These are phyloP conservation scores for Latrodectus hesperus DNA, from an alignment of 2,888 invertebrate genomes.

Conservation along the genomic window DNA sequence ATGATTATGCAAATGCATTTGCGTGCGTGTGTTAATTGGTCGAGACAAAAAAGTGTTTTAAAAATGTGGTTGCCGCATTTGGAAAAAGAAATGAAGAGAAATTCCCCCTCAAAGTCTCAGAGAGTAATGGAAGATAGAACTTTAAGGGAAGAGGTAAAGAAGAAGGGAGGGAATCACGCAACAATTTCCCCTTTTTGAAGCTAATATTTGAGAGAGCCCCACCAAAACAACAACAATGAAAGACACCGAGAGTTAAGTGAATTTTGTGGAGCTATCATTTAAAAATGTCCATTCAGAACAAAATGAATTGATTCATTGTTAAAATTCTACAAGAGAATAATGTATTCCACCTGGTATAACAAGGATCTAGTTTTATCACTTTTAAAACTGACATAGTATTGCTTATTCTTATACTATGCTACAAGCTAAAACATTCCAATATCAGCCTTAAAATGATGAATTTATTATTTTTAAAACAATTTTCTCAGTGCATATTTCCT, in stretches of 20 bases:
- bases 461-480: too few species aligned
- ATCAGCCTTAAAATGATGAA: too few species aligned
- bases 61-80: constrained; percentile 50
- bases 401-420: too few species aligned
- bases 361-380: too few species aligned
- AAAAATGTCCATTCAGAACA: background rate
- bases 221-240: background rate
- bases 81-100: constrained; percentile 58
- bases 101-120: constrained; percentile 29
- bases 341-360: too few species aligned
- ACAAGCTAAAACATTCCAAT: too few species aligned
- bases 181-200: constrained; percentile 17
- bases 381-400: too few species aligned
- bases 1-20: constrained; percentile 61
- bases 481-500: too few species aligned
- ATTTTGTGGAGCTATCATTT: background rate
- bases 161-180: constrained; percentile 40
- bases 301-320: too few species aligned
- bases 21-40: constrained; percentile 66
- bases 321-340: too few species aligned
- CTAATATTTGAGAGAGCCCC: background rate
- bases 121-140: constrained; percentile 36
- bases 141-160: constrained; percentile 21
- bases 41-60: constrained; percentile 49
- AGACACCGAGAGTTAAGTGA: background rate